Evolutionary conservation across 2,113 vertebrate genomes (phyloP), one percentile per base, ranked within the genome.

Genomic region (Illadopsis cleaveri): DNA sequence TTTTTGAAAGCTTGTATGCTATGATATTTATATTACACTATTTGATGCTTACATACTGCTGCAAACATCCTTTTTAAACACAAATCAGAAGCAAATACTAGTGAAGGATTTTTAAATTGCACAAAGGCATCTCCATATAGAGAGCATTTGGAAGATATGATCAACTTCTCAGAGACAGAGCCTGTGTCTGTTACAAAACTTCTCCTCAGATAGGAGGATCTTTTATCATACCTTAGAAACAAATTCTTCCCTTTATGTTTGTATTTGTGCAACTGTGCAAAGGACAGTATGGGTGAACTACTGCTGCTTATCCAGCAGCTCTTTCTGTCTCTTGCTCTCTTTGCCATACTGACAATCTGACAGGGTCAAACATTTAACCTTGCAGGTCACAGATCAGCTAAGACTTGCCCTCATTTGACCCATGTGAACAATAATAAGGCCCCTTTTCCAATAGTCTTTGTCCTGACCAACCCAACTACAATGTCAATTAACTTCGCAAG

Each of bases 311-410:
- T 47, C 22, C 62, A 94, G 48, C 35, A 90, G 51, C 35, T 89
- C 65, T 47, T 76, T 95, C 76, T 86, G 25, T 64, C 61, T 86
- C 54, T 86, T 89, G 81, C 30, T 54, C n/a, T 89, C 42, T 89
- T 78, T 82, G 18, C 33, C 76, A 86, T 79, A 60, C 79, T 80
- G 82, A 93, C 88, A 85, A 54, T 58, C n/a, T 56, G 54, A 91
- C 7, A 8, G 54, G 90, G 90, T 95, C 94, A 97, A 95, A 82
- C 94, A 95, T 96, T 97, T 95, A 97, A 97, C 94, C 96, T 89
- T 10, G 3, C 33, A 54, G 89, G 87, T 93, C 94, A 96, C 79
- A 96, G 94, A 90, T 90, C 86, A 94, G 40, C 58, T 72, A 73
- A 91, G 42, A 12, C 40, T 85, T 91, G 95, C 82, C 94, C 93